Percentiles rank a stretch among this genome's conserved stretches.
These are phyloP conservation scores for Dryomyza anilis DNA, from an alignment of 2,888 invertebrate genomes.

Conservation along the genomic window DNA sequence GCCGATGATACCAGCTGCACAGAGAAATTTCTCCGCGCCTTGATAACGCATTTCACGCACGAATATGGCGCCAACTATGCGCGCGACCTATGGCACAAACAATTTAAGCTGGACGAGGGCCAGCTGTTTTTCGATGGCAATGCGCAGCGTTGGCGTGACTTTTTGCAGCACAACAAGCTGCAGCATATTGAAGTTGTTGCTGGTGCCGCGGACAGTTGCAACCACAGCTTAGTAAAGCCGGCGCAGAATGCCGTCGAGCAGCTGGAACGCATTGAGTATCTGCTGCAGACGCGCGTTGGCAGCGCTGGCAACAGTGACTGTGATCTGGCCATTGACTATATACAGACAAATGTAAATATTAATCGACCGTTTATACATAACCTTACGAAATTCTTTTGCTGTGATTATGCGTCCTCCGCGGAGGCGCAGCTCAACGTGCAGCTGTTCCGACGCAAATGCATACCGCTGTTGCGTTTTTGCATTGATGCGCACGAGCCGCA, in stretches of 20 bases:
- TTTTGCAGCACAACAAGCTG: constrained; percentile 45
- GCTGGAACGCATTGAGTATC: constrained; percentile 49
- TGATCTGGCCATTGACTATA: constrained; percentile 56
- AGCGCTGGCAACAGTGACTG: constrained; percentile 43
- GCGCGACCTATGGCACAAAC: constrained; percentile 50
- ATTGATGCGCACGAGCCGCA: constrained; percentile 50
- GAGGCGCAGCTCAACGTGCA: constrained; percentile 37
- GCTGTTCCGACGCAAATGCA: constrained; percentile 46
- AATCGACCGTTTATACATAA: constrained; percentile 50
- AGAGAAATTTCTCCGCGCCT: constrained; percentile 48
- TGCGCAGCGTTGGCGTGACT: constrained; percentile 38
- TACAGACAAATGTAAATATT: constrained; percentile 56
- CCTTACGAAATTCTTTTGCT: constrained; percentile 55
- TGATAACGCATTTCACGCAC: constrained; percentile 51
- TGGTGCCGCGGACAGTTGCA: no score
- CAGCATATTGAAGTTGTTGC: constrained; percentile 48
- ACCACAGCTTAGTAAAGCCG: not conserved
- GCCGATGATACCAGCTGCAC: constrained; percentile 37
- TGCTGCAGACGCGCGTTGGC: constrained; percentile 45
- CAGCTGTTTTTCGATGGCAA: constrained; percentile 44
- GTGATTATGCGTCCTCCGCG: constrained; percentile 48
- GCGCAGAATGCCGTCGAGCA: constrained; percentile 38
- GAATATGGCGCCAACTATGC: constrained; percentile 54
- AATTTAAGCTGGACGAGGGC: constrained; percentile 49
- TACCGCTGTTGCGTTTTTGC: constrained; percentile 50